These are phyloP conservation scores for Drosophila longiperda DNA, from an alignment of 2,888 invertebrate genomes.

Conservation along the genomic window DNA sequence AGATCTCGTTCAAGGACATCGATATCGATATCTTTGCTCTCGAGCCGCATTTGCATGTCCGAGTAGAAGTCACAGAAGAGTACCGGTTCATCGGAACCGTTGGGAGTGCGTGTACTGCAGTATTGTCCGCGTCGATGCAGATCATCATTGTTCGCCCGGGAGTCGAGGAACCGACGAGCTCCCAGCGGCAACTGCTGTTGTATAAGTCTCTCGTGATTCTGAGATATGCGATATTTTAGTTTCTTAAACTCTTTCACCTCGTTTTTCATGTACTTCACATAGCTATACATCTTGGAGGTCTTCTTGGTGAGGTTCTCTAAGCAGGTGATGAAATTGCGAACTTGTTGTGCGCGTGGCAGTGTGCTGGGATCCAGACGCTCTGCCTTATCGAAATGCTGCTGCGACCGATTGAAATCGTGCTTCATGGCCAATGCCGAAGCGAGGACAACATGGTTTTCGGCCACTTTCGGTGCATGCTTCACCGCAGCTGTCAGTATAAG, in stretches of 20 bases:
- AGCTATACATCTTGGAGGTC: conserved; percentile 83
- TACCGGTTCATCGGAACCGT: conserved; percentile 82
- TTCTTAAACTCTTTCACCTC: conserved; percentile 82
- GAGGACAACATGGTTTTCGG: conserved; percentile 83
- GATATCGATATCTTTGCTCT: conserved; percentile 83
- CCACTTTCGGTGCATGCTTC: conserved; percentile 81
- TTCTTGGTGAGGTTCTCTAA: conserved; percentile 82
- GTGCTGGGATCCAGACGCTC: conserved; percentile 81
- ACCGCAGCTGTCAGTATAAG: conserved; percentile 80
- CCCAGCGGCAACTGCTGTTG: conserved; percentile 83
- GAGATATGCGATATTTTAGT: conserved; percentile 79
- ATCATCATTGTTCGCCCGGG: conserved; percentile 77
- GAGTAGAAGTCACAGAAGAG: conserved; percentile 85
- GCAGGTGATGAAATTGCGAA: conserved; percentile 82
- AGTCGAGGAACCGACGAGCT: conserved; percentile 78
- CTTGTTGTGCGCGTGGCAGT: conserved; percentile 76
- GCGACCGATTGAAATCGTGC: conserved; percentile 83
- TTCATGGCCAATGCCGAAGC: conserved; percentile 82
- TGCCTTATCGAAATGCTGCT: conserved; percentile 81
- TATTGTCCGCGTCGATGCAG: conserved; percentile 83
- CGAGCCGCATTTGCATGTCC: conserved; percentile 84
- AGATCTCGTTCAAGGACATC: conserved; percentile 83
- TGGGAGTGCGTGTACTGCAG: conserved; percentile 83
- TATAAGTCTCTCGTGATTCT: conserved; percentile 81
- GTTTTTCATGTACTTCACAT: conserved; percentile 83